Evolutionary conservation across 2,113 vertebrate genomes (phyloP).

Genomic region (Cervus canadensis): DNA sequence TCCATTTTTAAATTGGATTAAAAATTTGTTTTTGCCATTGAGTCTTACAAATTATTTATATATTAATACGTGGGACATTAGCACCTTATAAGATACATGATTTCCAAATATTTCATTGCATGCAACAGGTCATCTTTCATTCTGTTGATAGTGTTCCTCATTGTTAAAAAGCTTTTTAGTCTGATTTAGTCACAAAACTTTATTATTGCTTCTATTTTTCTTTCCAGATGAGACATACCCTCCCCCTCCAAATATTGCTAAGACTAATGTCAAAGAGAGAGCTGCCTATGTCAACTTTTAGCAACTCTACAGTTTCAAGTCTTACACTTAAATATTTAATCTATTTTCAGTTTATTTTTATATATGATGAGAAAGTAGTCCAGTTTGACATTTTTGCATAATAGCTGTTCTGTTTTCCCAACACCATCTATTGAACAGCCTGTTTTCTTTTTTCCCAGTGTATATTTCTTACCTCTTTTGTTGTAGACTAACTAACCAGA

Average conservation of each 20-base stretch:
- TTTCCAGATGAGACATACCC: not conserved
- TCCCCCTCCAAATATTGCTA: not conserved
- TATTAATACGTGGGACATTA: not conserved
- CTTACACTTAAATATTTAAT: not conserved
- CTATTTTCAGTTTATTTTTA: not conserved
- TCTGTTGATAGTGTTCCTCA: not conserved
- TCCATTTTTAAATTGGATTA: not conserved
- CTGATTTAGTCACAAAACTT: not conserved
- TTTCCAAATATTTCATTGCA: not conserved
- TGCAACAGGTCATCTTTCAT: not conserved
- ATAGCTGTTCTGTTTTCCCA: not conserved
- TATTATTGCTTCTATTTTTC: not conserved
- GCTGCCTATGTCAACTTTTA: not conserved
- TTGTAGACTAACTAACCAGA: not conserved
- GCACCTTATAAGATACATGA: not conserved
- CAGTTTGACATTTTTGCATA: not conserved
- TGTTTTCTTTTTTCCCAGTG: not conserved
- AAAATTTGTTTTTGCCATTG: not conserved
- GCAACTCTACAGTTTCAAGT: not conserved
- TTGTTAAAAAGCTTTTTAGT: not conserved
- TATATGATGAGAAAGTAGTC: not conserved
- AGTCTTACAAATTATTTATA: not conserved
- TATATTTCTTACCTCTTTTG: not conserved
- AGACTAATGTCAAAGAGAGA: not conserved
- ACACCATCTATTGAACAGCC: not conserved